Evolutionary conservation across 2,888 invertebrate species (phyloP), one percentile per base, ranked within the genome.

Genomic region (Cryptosula pallasiana): DNA sequence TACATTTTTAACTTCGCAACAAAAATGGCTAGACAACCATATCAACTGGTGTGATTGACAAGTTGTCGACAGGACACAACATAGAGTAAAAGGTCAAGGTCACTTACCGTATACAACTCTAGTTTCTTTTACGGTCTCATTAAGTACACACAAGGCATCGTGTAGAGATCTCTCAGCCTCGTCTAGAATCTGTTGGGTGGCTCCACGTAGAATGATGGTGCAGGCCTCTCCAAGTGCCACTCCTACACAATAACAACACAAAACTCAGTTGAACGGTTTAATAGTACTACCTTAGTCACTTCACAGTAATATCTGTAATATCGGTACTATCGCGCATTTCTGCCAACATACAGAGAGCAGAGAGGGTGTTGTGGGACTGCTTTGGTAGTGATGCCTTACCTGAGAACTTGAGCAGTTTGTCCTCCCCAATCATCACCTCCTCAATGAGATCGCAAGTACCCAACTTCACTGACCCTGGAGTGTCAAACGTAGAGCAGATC

Each of bases 341-440:
- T n/a, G n/a, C n/a, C n/a, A n/a, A n/a, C n/a, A n/a, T n/a, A n/a
- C n/a, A n/a, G n/a, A n/a, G n/a, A n/a, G n/a, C n/a, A n/a, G n/a
- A n/a, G n/a, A n/a, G n/a, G n/a, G n/a, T n/a, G n/a, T n/a, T n/a
- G n/a, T n/a, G n/a, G n/a, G n/a, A n/a, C n/a, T n/a, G n/a, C n/a
- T n/a, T n/a, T n/a, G n/a, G n/a, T n/a, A n/a, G n/a, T n/a, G 36
- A 34, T 36, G 45, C 57, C 69, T 72, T 78, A 84, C 84, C 97
- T 58, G 93, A 92, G 87, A 99, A 98, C 76, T 95, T 92, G 77
- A 99, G 87, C 69, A 99, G 87, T 72, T 91, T 91, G 81, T 99
- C 99, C 84, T 99, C 99, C 34, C 99, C 99, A 79, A 99, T 94
- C 90, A 98, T 92, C n/a, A 95, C 90, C 88, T 97, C 95, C 85